Conservation (phyloP, 1,140 invertebrate genomes). For the Solen grandis region DNA sequence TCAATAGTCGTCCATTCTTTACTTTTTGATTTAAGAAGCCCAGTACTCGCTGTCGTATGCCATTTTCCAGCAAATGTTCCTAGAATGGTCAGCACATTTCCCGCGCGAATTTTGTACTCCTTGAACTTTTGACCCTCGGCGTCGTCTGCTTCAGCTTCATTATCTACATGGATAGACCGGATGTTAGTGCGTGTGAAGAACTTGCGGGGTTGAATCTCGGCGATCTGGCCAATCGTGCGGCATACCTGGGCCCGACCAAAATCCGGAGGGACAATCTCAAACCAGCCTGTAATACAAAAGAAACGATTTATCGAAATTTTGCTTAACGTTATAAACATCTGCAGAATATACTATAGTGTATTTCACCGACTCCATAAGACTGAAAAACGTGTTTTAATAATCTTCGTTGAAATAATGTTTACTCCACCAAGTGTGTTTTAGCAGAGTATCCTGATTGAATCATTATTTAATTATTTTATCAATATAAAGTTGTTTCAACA, state of each 20-base stretch:
- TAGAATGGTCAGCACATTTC: slow-evolving; percentile 62
- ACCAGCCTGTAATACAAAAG: slow-evolving; percentile 68
- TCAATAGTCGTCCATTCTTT: slow-evolving; percentile 69
- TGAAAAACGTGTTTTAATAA: too few relatives aligned
- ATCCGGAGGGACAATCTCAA: slow-evolving; percentile 72
- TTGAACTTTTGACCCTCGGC: slow-evolving; percentile 63
- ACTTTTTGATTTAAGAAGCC: slow-evolving; percentile 68
- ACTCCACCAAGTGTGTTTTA: too few relatives aligned
- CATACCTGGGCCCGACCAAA: slow-evolving; percentile 66
- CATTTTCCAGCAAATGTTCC: slow-evolving; percentile 73
- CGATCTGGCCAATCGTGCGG: slow-evolving; percentile 68
- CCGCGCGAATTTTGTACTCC: slow-evolving; percentile 70
- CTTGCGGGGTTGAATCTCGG: slow-evolving; percentile 66
- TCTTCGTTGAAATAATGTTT: too few relatives aligned
- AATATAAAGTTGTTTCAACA: too few relatives aligned
- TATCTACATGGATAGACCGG: slow-evolving; percentile 57
- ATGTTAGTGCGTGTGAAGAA: slow-evolving; percentile 74
- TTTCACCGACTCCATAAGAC: too few relatives aligned
- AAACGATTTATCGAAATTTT: neutral
- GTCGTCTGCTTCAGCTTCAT: neutral
- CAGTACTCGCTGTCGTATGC: slow-evolving; percentile 68
- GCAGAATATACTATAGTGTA: neutral
- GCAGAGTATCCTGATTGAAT: too few relatives aligned
- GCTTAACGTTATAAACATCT: neutral
- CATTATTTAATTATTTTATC: too few relatives aligned